These are phyloP conservation scores for Drosophila biarmipes DNA, from an alignment of 1,140 invertebrate genomes.

Conservation along the genomic window DNA sequence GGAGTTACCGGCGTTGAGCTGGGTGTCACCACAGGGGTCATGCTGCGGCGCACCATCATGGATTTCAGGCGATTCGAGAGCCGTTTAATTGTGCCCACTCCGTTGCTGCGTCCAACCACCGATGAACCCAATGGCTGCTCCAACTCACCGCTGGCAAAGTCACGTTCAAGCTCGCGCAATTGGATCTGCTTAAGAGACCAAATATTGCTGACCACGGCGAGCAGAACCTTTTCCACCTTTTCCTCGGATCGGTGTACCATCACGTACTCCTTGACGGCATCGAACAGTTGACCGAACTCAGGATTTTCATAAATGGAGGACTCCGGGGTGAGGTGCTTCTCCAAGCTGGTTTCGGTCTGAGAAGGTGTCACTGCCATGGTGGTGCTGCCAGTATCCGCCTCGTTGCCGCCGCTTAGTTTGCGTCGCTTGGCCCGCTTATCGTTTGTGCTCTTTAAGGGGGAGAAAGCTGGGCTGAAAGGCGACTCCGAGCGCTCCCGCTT, in stretches of 20 bases:
- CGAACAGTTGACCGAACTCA: constrained; percentile 54
- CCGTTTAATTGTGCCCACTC: constrained; percentile 53
- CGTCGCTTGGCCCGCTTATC: constrained; percentile 58
- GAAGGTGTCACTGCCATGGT: background rate
- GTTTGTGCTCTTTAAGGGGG: constrained; percentile 60
- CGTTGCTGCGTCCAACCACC: constrained; percentile 21
- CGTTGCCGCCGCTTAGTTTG: constrained; percentile 48
- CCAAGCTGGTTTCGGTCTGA: background rate
- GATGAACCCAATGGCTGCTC: constrained; percentile 40
- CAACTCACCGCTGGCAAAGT: constrained; percentile 22
- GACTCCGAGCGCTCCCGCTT: constrained; percentile 73
- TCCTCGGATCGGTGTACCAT: constrained; percentile 58
- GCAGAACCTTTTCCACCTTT: constrained; percentile 56
- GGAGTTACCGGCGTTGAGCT: constrained; percentile 10
- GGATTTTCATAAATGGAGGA: constrained; percentile 41
- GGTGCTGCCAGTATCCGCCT: constrained; percentile 37
- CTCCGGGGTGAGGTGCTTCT: constrained; percentile 5
- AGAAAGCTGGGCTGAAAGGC: constrained; percentile 71
- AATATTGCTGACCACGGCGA: constrained; percentile 57
- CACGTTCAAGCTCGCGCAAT: constrained; percentile 54
- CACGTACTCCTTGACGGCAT: constrained; percentile 64
- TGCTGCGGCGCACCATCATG: constrained; percentile 45
- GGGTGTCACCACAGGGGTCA: constrained; percentile 46
- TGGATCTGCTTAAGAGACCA: constrained; percentile 63
- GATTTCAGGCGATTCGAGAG: constrained; percentile 67